A percentile compares a stretch with the other conserved stretches of the same genome.
Evolutionary conservation across 2,888 invertebrate species (phyloP).

Genomic region (Yponomeuta malinellus): DNA sequence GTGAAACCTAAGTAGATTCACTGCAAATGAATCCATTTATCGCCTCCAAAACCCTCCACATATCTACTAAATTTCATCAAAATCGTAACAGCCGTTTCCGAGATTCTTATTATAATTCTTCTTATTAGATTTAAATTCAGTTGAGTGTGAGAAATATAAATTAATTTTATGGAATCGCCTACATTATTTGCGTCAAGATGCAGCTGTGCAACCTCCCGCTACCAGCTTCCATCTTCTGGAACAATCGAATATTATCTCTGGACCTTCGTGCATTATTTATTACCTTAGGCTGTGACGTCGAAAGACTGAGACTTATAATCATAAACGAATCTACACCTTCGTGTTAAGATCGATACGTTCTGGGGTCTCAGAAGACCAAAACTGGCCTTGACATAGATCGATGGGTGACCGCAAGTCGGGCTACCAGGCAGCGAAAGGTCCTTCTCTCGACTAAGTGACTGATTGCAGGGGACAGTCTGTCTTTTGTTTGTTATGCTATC

Average conservation of each 20-base stretch:
- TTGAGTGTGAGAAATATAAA: neutral
- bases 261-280: neutral
- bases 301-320: too few relatives aligned
- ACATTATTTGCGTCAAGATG: neutral
- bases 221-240: neutral
- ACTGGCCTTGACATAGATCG: constrained; percentile 54
- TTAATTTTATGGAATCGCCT: neutral
- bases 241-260: neutral
- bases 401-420: constrained; percentile 38
- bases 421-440: constrained; percentile 14
- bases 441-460: constrained; percentile 47
- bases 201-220: neutral
- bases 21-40: too few relatives aligned
- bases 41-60: too few relatives aligned
- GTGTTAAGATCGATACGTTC: too few relatives aligned
- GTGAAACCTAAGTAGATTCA: too few relatives aligned
- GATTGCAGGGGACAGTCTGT: constrained; percentile 32
- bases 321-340: too few relatives aligned
- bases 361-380: constrained; percentile 24
- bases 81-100: too few relatives aligned
- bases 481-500: constrained; percentile 17
- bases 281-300: neutral
- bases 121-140: too few relatives aligned
- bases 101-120: too few relatives aligned
- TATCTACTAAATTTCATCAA: too few relatives aligned